Conservation (phyloP, 2,797 vertebrate genomes). For the Thalassophryne amazonica region DNA sequence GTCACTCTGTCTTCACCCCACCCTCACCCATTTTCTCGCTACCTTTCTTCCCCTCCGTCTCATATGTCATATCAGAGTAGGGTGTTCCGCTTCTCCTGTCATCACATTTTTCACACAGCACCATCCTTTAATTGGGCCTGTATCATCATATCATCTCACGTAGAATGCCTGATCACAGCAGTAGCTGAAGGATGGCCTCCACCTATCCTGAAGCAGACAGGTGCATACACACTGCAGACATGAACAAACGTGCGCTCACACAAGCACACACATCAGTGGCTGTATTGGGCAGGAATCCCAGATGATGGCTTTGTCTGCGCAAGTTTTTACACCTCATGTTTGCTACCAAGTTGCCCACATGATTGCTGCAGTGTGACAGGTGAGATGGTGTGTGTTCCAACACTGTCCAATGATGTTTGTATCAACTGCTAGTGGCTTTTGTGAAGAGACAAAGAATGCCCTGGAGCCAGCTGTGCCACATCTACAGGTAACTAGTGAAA, state of each 20-base stretch:
- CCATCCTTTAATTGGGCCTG: conserved; percentile 76
- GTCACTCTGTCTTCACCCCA: conserved; percentile 9
- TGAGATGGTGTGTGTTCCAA: conserved; percentile 65
- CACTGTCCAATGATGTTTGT: conserved; percentile 69
- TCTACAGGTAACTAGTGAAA: conserved; percentile 62
- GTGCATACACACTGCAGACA: conserved; percentile 6
- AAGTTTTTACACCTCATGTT: conserved; percentile 64
- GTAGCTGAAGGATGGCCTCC: conserved; percentile 69
- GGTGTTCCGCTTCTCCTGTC: conserved; percentile 71
- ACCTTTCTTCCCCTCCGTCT: conserved; percentile 47
- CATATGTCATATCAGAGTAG: conserved; percentile 75
- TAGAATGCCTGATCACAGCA: conserved; percentile 66
- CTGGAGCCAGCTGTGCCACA: conserved; percentile 64
- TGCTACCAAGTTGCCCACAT: conserved; percentile 57
- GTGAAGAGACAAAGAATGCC: conserved; percentile 70
- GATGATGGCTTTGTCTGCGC: conserved; percentile 55
- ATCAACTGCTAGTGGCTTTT: conserved; percentile 61
- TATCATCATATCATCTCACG: conserved; percentile 77
- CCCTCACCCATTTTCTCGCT: conserved; percentile 24
- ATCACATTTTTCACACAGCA: conserved; percentile 75
- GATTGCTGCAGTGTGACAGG: conserved; percentile 65
- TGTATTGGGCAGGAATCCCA: conserved; percentile 56
- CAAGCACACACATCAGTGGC: conserved; percentile 33
- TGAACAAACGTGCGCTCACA: conserved; percentile 16
- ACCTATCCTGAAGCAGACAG: conserved; percentile 52